These are phyloP conservation scores for Falcunculus frontatus DNA, from an alignment of 2,113 vertebrate genomes.

Conservation along the genomic window DNA sequence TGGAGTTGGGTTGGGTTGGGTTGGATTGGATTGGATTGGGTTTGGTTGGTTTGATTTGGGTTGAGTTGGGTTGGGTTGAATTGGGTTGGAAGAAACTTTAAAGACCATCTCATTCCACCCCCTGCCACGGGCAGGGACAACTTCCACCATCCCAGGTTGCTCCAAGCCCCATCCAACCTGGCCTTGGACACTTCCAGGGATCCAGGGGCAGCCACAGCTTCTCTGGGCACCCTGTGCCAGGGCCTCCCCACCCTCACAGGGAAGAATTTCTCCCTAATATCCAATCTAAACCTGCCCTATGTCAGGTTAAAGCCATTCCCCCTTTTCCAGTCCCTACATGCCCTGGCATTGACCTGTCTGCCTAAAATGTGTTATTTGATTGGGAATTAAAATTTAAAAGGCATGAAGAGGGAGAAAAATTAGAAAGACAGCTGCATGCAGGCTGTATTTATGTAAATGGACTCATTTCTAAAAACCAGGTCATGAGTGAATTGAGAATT, in stretches of 20 bases:
- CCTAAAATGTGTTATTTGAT: background rate
- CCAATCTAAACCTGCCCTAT: background rate
- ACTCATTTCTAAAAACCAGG: background rate
- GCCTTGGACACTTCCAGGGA: background rate
- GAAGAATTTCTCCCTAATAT: background rate
- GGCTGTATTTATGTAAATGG: background rate
- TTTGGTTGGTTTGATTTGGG: accelerated
- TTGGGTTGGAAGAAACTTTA: background rate
- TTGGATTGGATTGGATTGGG: accelerated
- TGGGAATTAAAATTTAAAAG: background rate
- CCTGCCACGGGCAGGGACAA: background rate
- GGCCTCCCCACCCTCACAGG: accelerated
- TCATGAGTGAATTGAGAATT: background rate
- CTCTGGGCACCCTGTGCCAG: background rate
- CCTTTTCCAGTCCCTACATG: background rate
- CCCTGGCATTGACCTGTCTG: background rate
- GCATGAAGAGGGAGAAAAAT: background rate
- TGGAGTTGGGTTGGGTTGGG: accelerated
- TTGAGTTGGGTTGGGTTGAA: too few species aligned
- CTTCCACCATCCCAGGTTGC: accelerated
- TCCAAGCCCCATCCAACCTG: accelerated
- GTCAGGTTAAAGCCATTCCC: background rate
- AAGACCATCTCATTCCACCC: accelerated
- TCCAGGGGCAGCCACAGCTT: background rate
- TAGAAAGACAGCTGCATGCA: background rate